Base-by-base conservation (phyloP, 2,888 invertebrate genomes). In the Allacma fusca region DNA sequence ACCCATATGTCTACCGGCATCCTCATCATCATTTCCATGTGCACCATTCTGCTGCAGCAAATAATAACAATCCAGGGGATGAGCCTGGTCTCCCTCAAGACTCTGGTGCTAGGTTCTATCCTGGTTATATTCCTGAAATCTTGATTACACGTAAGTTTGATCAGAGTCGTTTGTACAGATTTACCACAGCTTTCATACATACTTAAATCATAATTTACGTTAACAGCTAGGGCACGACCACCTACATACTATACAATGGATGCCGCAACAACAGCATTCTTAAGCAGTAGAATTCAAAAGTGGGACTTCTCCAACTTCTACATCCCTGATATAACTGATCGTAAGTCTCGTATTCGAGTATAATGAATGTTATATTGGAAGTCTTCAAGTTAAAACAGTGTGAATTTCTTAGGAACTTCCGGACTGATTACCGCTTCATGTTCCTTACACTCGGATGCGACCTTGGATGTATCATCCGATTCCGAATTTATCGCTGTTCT, bases 71-170 rank as follows among this genome's bases (percentile, higher is more conserved):
- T 29, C 50, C 29, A 5, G 70, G 24, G 29, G 74, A 67, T 21
- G 68, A 50, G 28, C n/a, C 29, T 28, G 23, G n/a, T 70, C 16
- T 21, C 28, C 24, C 62, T 13, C 72, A 67, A 23, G 81, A 82
- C 43, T 65, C 81, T 4, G 80, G 80, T 13, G 81, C 82, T 23
- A 57, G 83, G 50, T 83, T 83, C 67, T 83, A 83, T 76, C 83
- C 82, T 7, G 82, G 82, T 24, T 83, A 83, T 68, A 83, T 83
- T 24, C 83, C 83, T 12, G 83, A 83, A 79, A 83, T 83, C 72
- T 76, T 83, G 29, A 83, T 83, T 21, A 83, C 83, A 21, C 83
- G 83, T 83, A 78, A 76, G 82, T 67, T 26, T 23, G 16, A n/a
- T n/a, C n/a, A n/a, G n/a, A n/a, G n/a, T n/a, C n/a, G n/a, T n/a